Percentiles rank a stretch among this genome's conserved stretches.
Conservation (phyloP, 2,797 vertebrate species). For the Carapus acus region DNA sequence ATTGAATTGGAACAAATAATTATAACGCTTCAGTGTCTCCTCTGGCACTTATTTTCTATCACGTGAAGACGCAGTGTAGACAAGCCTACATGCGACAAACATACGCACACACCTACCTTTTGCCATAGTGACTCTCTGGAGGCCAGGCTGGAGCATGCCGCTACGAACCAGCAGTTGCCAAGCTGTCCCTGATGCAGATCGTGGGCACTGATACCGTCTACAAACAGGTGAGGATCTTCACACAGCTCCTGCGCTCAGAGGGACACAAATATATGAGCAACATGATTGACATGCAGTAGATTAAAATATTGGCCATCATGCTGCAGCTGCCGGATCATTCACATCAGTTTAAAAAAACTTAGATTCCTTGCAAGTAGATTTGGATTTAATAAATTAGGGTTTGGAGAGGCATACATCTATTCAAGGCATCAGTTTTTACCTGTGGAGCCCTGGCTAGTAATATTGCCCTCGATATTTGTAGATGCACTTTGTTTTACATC, state of each 20-base stretch:
- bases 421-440: too few relatives aligned
- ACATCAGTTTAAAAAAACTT: too few relatives aligned
- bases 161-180: conserved; percentile 98
- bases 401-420: too few relatives aligned
- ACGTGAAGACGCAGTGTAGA: conserved; percentile 29
- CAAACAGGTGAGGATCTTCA: conserved; percentile 85
- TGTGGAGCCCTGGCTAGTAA: too few relatives aligned
- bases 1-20: conserved; percentile 18
- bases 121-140: conserved; percentile 92
- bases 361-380: too few relatives aligned
- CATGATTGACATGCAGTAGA: background rate
- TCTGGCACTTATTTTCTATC: conserved; percentile 28
- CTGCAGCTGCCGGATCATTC: background rate
- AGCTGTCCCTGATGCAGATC: conserved; percentile 95
- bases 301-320: background rate
- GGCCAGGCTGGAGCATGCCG: conserved; percentile 90
- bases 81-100: too few relatives aligned
- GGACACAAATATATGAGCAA: background rate
- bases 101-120: conserved; percentile 75
- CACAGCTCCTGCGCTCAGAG: conserved; percentile 76
- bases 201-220: conserved; percentile 94
- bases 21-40: conserved; percentile 27
- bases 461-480: too few relatives aligned
- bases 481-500: too few relatives aligned
- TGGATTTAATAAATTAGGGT: too few relatives aligned